Conservation (phyloP, 2,888 invertebrate species). For the Bembecia ichneumoniformis region DNA sequence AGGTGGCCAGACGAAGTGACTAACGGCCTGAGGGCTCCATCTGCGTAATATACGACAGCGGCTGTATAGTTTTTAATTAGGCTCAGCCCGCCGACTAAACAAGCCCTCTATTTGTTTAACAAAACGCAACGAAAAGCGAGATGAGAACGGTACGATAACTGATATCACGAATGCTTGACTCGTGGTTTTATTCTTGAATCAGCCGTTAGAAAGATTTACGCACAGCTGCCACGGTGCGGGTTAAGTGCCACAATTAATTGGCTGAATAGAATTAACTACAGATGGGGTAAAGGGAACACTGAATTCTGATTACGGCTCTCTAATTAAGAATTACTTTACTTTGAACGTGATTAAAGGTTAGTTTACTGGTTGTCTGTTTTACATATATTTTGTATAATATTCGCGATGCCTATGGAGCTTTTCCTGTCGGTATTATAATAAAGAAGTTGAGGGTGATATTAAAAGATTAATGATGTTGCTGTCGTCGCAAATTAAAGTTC, state of each 20-base stretch:
- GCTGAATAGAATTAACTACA: constrained; percentile 39
- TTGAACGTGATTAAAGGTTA: not conserved
- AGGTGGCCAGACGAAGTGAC: constrained; percentile 48
- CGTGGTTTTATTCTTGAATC: constrained; percentile 48
- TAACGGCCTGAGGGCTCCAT: constrained; percentile 47
- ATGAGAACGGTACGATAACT: constrained; percentile 45
- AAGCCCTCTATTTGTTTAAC: constrained; percentile 60
- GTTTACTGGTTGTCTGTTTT: not conserved
- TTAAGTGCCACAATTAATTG: constrained; percentile 50
- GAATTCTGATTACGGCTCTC: constrained; percentile 22
- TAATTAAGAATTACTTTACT: constrained; percentile 15
- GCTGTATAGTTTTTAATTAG: constrained; percentile 65
- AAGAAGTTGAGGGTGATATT: constrained; percentile 27
- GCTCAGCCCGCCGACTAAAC: constrained; percentile 50
- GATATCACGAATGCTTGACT: constrained; percentile 42
- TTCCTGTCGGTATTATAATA: constrained; percentile 19
- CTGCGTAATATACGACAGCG: constrained; percentile 52
- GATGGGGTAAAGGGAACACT: constrained; percentile 22
- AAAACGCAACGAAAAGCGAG: constrained; percentile 45
- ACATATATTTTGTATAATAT: not conserved
- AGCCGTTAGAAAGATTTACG: constrained; percentile 56
- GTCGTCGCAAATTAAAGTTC: constrained; percentile 57
- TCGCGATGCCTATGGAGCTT: constrained; percentile 9
- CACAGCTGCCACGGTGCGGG: constrained; percentile 33
- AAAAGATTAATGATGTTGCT: constrained; percentile 59